Base-by-base conservation (phyloP, 2,113 vertebrate species). In the Sphyrna mokarran region DNA sequence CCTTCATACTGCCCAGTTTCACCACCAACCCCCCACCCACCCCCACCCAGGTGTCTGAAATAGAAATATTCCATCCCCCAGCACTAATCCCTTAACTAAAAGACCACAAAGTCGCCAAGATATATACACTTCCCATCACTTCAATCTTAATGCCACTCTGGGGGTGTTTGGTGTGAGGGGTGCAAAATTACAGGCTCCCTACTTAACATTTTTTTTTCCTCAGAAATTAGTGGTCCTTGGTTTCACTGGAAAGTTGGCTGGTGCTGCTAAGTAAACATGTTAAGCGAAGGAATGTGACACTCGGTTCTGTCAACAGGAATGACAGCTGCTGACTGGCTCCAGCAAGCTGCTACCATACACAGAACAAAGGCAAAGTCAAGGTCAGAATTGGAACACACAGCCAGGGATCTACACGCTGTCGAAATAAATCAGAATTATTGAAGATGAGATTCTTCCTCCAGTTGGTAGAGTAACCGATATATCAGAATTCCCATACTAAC, bases 281-380 rank as follows among this genome's bases (percentile, higher is more conserved):
- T 22, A 37, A 93, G 89, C 7, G n/a, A 93, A 93, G 89, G 89
- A 93, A 93, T 93, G 61, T 93, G 20, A 93, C 89, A 93, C 89
- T 20, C 66, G 3, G n/a, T 93, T 63, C 89, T 68, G 61, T 93
- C 89, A 93, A 93, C 89, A 37, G 61, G 63, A 66, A 18, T 93
- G 89, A 37, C 89, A 93, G 89, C 89, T 93, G 89, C 33, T 93
- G 89, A 93, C 89, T 66, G 89, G 89, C 58, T 37, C n/a, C 33
- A 93, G 61, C 89, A 66, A 63, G 63, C 89, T 68, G 63, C 6
- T 66, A 33, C 89, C 89, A 66, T 7, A 63, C 37, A 22, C 89
- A 40, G 63, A 93, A 93, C 89, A 93, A 93, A 93, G 89, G 8
- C 89, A 93, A 93, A 68, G 89, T 93, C 89, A 93, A 93, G 89